Percentiles rank a stretch among this genome's conserved stretches.
Evolutionary conservation across 2,113 vertebrate genomes (phyloP).

Genomic region (Lycaon pictus): DNA sequence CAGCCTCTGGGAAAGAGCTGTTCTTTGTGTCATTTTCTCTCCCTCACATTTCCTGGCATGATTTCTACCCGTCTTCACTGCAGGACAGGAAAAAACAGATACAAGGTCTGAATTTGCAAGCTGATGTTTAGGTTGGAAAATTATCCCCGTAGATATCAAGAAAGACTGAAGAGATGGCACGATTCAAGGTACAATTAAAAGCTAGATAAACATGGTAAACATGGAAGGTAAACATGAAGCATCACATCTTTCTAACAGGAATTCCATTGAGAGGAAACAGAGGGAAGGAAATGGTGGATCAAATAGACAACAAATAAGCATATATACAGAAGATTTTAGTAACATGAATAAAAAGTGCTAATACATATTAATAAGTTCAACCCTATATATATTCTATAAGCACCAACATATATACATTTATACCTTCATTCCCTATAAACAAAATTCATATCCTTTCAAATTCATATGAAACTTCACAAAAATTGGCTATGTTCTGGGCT

Average conservation of each 20-base stretch:
- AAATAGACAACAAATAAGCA: neutral
- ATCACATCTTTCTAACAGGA: neutral
- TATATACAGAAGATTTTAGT: neutral
- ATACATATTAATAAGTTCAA: neutral
- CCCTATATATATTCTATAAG: neutral
- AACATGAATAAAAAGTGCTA: neutral
- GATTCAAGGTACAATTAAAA: neutral
- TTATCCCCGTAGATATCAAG: neutral
- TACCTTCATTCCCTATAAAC: neutral
- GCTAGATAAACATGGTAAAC: neutral
- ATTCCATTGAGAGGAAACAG: neutral
- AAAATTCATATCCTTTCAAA: neutral
- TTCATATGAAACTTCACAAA: neutral
- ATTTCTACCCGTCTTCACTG: neutral
- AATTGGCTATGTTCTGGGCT: neutral
- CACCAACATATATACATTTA: neutral
- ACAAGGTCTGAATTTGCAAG: neutral
- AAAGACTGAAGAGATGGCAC: neutral
- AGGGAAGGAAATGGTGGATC: neutral
- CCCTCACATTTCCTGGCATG: neutral
- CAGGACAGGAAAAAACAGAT: neutral
- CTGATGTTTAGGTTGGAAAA: neutral
- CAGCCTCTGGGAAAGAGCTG: neutral
- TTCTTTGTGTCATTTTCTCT: neutral
- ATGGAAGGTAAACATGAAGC: neutral